Percentiles rank a stretch among this genome's conserved stretches.
Evolutionary conservation across 2,113 vertebrate species (phyloP).

Genomic region (Rissa tridactyla): DNA sequence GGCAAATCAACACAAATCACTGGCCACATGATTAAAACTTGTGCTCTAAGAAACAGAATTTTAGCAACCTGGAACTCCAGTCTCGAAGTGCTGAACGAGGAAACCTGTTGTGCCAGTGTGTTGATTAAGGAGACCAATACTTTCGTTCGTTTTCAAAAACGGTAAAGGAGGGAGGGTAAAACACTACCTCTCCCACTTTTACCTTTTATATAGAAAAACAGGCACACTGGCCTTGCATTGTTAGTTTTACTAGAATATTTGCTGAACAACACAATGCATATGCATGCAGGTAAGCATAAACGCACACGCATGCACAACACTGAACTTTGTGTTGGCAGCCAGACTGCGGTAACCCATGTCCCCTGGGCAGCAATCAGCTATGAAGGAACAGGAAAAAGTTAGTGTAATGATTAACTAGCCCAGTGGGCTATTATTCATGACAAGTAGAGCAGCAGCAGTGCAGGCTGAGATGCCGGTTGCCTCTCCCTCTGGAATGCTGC

Average conservation of each 20-base stretch:
- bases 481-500: slow-evolving; percentile 33
- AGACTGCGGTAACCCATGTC: slow-evolving; percentile 1
- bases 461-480: background rate
- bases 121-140: background rate
- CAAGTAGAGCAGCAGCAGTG: slow-evolving; percentile 48
- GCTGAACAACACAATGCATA: background rate
- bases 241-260: background rate
- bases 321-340: slow-evolving; percentile 36
- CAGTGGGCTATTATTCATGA: slow-evolving; percentile 44
- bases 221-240: background rate
- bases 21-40: background rate
- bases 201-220: background rate
- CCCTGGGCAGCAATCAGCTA: slow-evolving; percentile 44
- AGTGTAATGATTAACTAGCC: slow-evolving; percentile 66
- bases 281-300: slow-evolving; percentile 18
- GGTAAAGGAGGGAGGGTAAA: background rate
- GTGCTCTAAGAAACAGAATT: background rate
- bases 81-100: background rate
- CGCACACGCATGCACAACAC: background rate
- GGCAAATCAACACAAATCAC: background rate
- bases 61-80: background rate
- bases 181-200: background rate
- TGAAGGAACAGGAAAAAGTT: slow-evolving; percentile 36
- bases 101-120: background rate
- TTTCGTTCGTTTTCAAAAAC: background rate